phyloP scores from a whole-genome alignment of 2,797 vertebrate species.

The Coccyzus lansbergi region DNA sequence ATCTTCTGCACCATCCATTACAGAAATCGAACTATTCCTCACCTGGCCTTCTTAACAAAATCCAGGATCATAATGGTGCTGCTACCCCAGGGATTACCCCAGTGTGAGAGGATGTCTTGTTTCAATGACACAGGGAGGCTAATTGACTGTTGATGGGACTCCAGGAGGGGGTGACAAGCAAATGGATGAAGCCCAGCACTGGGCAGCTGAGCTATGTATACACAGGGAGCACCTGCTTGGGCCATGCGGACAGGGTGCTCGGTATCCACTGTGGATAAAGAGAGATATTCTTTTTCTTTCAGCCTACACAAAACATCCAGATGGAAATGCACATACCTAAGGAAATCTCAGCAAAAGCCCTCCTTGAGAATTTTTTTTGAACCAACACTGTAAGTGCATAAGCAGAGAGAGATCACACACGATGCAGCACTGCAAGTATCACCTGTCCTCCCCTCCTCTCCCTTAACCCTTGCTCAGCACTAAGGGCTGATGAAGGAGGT shows the following conservation, averaged over 20 bases:
- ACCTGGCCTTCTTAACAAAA: conserved; percentile 1
- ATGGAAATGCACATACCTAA: background rate
- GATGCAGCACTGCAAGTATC: background rate
- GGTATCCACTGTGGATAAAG: background rate
- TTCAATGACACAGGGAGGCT: background rate
- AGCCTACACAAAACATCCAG: background rate
- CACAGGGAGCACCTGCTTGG: background rate
- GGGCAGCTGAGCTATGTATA: rapidly evolving
- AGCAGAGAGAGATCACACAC: background rate
- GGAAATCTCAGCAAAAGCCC: background rate
- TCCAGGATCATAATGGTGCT: background rate
- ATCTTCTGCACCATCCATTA: conserved; percentile 25
- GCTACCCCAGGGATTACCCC: background rate
- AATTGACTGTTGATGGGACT: background rate
- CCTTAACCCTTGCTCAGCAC: background rate
- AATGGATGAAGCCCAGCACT: background rate
- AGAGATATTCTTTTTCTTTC: background rate
- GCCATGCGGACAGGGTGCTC: too few relatives aligned
- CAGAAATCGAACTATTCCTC: conserved; percentile 30
- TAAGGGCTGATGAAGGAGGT: background rate
- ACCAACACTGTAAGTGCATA: background rate
- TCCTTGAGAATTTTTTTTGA: background rate
- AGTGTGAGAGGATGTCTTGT: rapidly evolving
- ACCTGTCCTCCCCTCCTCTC: background rate
- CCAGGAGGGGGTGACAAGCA: background rate